A percentile compares a stretch with the other conserved stretches of the same genome.
phyloP scores from a whole-genome alignment of 2,888 invertebrate genomes.

The Cheiracanthium punctorium region DNA sequence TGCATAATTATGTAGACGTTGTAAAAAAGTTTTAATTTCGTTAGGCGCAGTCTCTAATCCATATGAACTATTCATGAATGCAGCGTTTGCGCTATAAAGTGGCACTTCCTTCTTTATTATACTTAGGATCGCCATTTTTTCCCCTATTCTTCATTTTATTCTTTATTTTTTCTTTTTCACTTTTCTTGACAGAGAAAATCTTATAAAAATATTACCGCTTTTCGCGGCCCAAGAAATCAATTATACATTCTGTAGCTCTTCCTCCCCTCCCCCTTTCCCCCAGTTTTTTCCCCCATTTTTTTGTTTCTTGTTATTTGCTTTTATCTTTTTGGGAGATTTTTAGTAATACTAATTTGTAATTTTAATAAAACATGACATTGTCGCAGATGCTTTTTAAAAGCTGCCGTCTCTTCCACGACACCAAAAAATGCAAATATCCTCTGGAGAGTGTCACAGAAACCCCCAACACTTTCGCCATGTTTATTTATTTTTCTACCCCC shows the following conservation, averaged over 20 bases:
- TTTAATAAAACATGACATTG: slow-evolving; percentile 70
- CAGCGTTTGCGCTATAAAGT: slow-evolving; percentile 63
- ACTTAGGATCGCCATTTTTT: too few species aligned
- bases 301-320: slow-evolving; percentile 24
- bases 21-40: slow-evolving; percentile 70
- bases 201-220: slow-evolving; percentile 69
- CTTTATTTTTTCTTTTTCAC: not conserved
- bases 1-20: slow-evolving; percentile 70
- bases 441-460: slow-evolving; percentile 36
- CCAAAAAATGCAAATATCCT: slow-evolving; percentile 58
- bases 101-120: slow-evolving; percentile 64
- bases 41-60: slow-evolving; percentile 68
- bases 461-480: slow-evolving; percentile 32
- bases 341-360: slow-evolving; percentile 70
- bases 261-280: too few species aligned
- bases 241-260: slow-evolving; percentile 61
- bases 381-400: slow-evolving; percentile 61
- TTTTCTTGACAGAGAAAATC: slow-evolving; percentile 66
- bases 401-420: slow-evolving; percentile 2
- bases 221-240: slow-evolving; percentile 67
- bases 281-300: not conserved
- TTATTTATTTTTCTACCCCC: slow-evolving; percentile 49
- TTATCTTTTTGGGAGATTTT: slow-evolving; percentile 58
- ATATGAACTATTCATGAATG: slow-evolving; percentile 69
- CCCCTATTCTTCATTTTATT: not conserved